Evolutionary conservation across 2,113 vertebrate species (phyloP).

Genomic region (Polypterus senegalus): DNA sequence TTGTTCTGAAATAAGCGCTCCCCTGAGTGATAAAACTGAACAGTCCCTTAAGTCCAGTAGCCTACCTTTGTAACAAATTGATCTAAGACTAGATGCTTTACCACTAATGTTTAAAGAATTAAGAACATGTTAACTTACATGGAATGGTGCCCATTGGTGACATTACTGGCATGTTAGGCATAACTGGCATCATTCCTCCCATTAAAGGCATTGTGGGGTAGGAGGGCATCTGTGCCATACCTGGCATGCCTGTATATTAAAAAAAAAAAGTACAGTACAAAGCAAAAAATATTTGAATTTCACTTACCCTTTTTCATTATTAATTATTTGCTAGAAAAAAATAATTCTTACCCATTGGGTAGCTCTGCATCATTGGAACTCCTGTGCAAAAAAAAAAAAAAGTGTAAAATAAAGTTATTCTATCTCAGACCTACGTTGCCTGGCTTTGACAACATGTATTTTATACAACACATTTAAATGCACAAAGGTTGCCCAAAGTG

Average conservation of each 20-base stretch:
- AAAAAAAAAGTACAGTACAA: neutral
- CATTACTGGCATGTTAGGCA: conserved; percentile 26
- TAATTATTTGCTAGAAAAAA: no score
- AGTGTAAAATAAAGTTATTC: no score
- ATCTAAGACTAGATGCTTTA: no score
- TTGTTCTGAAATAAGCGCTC: no score
- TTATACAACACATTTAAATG: no score
- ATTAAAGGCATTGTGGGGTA: conserved; percentile 58
- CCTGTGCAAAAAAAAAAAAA: conserved; percentile 27
- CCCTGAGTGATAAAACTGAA: no score
- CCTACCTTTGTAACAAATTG: no score
- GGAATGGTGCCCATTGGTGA: conserved; percentile 38
- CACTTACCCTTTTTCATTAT: neutral
- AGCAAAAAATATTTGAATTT: neutral
- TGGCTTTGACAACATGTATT: no score
- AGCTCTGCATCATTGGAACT: conserved; percentile 44
- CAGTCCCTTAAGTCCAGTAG: no score
- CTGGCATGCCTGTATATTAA: conserved; percentile 43
- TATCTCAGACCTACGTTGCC: no score
- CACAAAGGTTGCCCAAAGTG: no score
- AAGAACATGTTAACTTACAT: conserved; percentile 15
- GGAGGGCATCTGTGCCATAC: conserved; percentile 46
- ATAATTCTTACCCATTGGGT: conserved; percentile 43
- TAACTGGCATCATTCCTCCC: conserved; percentile 46
- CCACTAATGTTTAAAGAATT: no score